Evolutionary conservation across 2,113 vertebrate genomes (phyloP).

Genomic region (Bothrops jararaca): DNA sequence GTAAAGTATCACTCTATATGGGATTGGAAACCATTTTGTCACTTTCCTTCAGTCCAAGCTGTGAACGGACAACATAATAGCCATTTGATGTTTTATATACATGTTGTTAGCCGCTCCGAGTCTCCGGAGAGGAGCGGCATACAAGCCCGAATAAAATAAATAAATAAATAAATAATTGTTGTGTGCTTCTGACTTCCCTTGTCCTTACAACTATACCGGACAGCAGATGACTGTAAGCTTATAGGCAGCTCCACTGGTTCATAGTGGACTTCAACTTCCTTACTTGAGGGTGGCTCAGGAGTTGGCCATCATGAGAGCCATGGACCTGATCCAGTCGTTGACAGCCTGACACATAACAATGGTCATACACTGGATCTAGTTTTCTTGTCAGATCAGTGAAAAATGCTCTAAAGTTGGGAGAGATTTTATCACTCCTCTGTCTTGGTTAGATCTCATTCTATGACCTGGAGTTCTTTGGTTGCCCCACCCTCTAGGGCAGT

Average conservation of each 20-base stretch:
- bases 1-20: not conserved
- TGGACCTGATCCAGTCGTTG: not conserved
- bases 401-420: not conserved
- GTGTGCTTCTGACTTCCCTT: not conserved
- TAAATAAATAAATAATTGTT: too few species aligned
- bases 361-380: not conserved
- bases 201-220: not conserved
- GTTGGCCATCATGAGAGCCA: not conserved
- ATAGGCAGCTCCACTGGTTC: not conserved
- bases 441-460: not conserved
- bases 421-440: not conserved
- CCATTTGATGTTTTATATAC: too few species aligned
- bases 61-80: not conserved
- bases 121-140: too few species aligned
- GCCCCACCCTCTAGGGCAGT: not conserved
- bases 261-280: not conserved
- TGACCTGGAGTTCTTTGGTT: not conserved
- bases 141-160: too few species aligned
- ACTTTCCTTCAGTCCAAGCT: not conserved
- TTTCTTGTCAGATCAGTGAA: not conserved
- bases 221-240: not conserved
- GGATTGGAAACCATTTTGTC: not conserved
- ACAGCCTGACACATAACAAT: not conserved
- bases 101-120: too few species aligned
- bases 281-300: not conserved